Evolutionary conservation across 2,113 vertebrate species (phyloP), one percentile per base, ranked within the genome.

Genomic region (Calonectris borealis): DNA sequence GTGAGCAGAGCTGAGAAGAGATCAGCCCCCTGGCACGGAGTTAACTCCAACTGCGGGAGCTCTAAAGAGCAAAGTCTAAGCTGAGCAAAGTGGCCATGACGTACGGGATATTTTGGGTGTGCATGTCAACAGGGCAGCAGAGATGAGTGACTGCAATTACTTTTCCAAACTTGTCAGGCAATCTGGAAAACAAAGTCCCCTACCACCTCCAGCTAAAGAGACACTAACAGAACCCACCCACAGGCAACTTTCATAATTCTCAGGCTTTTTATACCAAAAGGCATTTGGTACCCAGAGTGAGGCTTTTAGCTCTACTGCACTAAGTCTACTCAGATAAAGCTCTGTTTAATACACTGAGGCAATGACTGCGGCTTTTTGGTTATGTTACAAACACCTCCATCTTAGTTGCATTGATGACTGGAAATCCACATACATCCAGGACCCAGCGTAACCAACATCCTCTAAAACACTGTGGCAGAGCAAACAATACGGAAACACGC

Each of bases 211-310:
- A 96, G 94, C 91, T 84, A 66, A 49, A 84, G 68, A 88, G 38
- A 92, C 71, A 71, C 25, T 4, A 81, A 83, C 76, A 92, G 88
- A 92, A 91, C 77, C 93, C 95, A 83, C 81, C 86, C 94, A 95
- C 91, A 80, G 86, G 93, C 93, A 93, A 87, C 77, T 77, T 87
- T 40, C 58, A 6, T 64, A 15, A 93, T 62, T 91, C 73, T 78
- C 70, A 89, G 49, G 83, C 88, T 97, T 91, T 94, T 94, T 93
- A 80, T 83, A 92, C 80, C 81, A 65, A 72, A 79, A 96, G 77
- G 68, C 92, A 86, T 88, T 96, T 75, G 70, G 79, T 24, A 77
- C 49, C 79, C 76, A 83, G 60, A 86, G 79, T 15, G 52, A 96
- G 55, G 68, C 78, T 94, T 94, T 92, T 86, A 94, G 90, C 79